Evolutionary conservation across 2,113 vertebrate genomes (phyloP).

Genomic region (Oxyura jamaicensis): DNA sequence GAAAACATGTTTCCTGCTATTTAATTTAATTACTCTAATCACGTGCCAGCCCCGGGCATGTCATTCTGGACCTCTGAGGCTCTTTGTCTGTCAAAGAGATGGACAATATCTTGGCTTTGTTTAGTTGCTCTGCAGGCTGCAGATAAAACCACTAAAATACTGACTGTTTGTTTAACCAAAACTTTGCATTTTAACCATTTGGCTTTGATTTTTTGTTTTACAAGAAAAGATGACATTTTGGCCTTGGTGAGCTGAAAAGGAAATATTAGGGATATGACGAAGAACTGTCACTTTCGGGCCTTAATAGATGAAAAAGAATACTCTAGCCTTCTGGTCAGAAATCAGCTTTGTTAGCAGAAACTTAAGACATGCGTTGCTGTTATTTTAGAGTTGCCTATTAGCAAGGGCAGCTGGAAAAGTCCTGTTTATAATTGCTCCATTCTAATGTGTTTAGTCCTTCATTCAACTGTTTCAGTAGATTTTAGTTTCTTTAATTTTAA

Average conservation of each 20-base stretch:
- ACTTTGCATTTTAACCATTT: constrained; percentile 80
- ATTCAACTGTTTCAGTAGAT: not conserved
- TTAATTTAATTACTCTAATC: constrained; percentile 90
- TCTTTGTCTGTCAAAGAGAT: constrained; percentile 86
- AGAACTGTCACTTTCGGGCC: constrained; percentile 55
- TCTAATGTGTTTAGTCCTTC: constrained; percentile 18
- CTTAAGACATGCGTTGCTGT: constrained; percentile 35
- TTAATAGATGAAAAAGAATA: constrained; percentile 65
- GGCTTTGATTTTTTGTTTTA: constrained; percentile 79
- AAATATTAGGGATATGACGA: constrained; percentile 70
- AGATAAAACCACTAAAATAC: constrained; percentile 78
- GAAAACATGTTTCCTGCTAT: constrained; percentile 91
- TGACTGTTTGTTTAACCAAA: constrained; percentile 83
- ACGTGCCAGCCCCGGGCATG: constrained; percentile 85
- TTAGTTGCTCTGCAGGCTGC: constrained; percentile 76
- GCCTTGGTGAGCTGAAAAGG: constrained; percentile 67
- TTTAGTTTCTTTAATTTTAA: constrained; percentile 9
- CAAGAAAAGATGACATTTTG: constrained; percentile 76
- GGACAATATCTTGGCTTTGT: constrained; percentile 86
- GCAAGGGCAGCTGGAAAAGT: constrained; percentile 48
- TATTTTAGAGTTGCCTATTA: constrained; percentile 64
- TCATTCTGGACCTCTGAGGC: constrained; percentile 84
- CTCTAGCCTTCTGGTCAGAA: constrained; percentile 64
- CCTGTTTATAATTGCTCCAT: constrained; percentile 17
- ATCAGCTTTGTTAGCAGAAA: constrained; percentile 67